Percentiles rank a stretch among this genome's conserved stretches.
These are phyloP conservation scores for Scaptomyza reducta DNA, from an alignment of 2,888 invertebrate genomes.

Conservation along the genomic window DNA sequence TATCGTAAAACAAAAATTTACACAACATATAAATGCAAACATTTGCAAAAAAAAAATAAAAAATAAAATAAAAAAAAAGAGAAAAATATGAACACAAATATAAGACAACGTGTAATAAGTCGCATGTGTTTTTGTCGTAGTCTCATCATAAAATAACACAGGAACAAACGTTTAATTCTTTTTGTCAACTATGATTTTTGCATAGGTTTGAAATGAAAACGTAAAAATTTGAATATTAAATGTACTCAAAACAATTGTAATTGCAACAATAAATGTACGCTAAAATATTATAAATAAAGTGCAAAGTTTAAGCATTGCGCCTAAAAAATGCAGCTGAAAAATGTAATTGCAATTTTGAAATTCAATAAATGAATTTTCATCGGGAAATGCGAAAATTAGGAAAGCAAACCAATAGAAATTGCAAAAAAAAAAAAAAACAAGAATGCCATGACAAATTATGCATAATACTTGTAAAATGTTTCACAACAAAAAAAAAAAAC, in stretches of 20 bases:
- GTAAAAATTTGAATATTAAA: conserved; percentile 78
- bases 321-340: conserved; percentile 31
- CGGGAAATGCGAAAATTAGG: neutral
- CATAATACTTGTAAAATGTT: conserved; percentile 79
- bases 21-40: conserved; percentile 73
- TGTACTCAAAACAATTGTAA: conserved; percentile 84
- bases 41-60: conserved; percentile 52
- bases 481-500: conserved; percentile 56
- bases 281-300: conserved; percentile 79
- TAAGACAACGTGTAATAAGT: conserved; percentile 62
- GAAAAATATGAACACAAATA: conserved; percentile 54
- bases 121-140: conserved; percentile 81
- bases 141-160: conserved; percentile 68
- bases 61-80: conserved; percentile 53
- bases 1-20: conserved; percentile 79
- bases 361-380: conserved; percentile 11
- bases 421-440: conserved; percentile 12
- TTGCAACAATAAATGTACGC: conserved; percentile 84
- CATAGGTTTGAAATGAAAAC: conserved; percentile 66
- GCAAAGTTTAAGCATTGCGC: conserved; percentile 48
- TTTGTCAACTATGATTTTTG: conserved; percentile 76
- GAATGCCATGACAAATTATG: conserved; percentile 44
- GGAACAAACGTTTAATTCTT: conserved; percentile 66
- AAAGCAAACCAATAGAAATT: conserved; percentile 1
- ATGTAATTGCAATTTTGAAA: conserved; percentile 31